Base-by-base conservation (phyloP, 2,797 vertebrate genomes). In the Bradypodion ventrale region DNA sequence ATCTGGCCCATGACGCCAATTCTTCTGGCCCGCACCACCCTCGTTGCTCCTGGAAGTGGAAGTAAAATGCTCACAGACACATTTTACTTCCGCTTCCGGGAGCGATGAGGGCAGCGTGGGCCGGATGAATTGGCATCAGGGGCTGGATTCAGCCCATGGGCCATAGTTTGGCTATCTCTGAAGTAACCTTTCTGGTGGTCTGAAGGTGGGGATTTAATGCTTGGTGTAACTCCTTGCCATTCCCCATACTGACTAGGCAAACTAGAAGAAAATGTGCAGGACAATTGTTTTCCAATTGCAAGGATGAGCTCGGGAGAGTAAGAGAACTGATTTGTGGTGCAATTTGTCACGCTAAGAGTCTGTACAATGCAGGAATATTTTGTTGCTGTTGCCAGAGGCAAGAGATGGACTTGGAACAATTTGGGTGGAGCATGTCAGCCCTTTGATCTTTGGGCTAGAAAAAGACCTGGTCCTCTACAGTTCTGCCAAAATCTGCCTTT, bases 401-500 rank as follows among this genome's bases (percentile, higher is more conserved):
- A 80, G 13, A 1, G n/a, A 23, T 62, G 40, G 29, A 5, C 21
- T 25, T 60, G 16, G 16, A 60, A 59, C 59, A 10, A 32, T 62
- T n/a, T 73, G 56, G n/a, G 25, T 46, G 10, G 56, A 40, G 13
- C 69, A 44, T 46, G n/a, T 40, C 42, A 35, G n/a, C 69, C 19
- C 44, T 15, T 52, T 70, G 69, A 44, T 81, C 21, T 35, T 23
- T 21, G 37, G 40, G 37, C 37, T 73, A 44, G 52, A 60, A 73
- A 62, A 82, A 73, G 52, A 27, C 40, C 6, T 10, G 25, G 5
- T 52, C 37, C 37, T n/a, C 25, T n/a, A n/a, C 6, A 32, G 80
- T 35, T 46, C 69, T 62, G 56, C 80, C 52, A 82, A 70, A 72
- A 62, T 32, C 40, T 82, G 80, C 80, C 69, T 37, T 82, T 82